Percentiles rank a stretch among this genome's conserved stretches.
These are phyloP conservation scores for Staurois parvus DNA, from an alignment of 2,797 vertebrate species.

Conservation along the genomic window DNA sequence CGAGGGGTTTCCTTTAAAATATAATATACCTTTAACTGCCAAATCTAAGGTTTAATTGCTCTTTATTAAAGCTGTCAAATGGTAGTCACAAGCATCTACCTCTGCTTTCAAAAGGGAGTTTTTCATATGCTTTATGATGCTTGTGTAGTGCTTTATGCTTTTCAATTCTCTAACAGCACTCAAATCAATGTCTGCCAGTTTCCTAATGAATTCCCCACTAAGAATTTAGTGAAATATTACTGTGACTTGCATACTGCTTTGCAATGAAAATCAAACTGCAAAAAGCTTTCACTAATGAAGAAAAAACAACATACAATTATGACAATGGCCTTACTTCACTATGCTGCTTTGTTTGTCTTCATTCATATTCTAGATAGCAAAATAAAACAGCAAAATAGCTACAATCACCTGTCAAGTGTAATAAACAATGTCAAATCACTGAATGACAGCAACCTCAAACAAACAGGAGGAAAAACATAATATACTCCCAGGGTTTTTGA, in stretches of 20 bases:
- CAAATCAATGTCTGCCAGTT: conserved; percentile 23
- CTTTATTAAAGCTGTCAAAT: no score
- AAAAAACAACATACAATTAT: conserved; percentile 6
- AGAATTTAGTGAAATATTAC: conserved; percentile 21
- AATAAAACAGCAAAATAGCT: conserved; percentile 1
- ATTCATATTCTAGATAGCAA: neutral
- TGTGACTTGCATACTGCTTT: neutral
- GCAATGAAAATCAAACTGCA: conserved; percentile 2
- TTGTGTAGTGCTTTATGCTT: conserved; percentile 13
- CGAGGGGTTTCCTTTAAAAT: no score
- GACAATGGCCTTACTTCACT: neutral
- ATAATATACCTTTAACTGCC: no score
- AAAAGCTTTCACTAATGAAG: neutral
- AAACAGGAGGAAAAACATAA: neutral
- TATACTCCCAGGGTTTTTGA: neutral
- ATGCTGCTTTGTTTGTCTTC: neutral
- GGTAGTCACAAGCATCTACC: no score
- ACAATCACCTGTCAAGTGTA: neutral
- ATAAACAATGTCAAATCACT: conserved; percentile 1
- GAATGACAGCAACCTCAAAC: no score
- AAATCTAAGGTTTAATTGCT: no score
- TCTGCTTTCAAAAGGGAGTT: no score
- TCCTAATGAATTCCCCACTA: neutral
- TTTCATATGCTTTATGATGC: neutral
- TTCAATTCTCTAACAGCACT: conserved; percentile 4